A percentile compares a stretch with the other conserved stretches of the same genome.
Conservation (phyloP, 2,888 invertebrate genomes). For the Eristalis pertinax region DNA sequence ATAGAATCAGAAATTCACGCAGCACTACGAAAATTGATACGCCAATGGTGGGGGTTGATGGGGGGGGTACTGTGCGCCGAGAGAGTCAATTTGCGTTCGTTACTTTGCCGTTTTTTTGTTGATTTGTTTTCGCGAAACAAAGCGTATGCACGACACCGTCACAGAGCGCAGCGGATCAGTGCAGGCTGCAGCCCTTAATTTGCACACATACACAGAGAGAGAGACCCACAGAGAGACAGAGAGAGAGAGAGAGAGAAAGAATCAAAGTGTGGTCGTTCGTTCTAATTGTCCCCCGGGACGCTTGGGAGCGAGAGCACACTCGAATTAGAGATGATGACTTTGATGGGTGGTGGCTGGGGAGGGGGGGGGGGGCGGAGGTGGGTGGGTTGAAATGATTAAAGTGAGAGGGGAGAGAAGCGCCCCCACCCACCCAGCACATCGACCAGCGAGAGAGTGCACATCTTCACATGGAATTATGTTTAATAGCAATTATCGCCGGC, state of each 20-base stretch:
- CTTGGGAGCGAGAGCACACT: not conserved
- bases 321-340: constrained; percentile 64
- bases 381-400: too few relatives aligned
- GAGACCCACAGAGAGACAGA: not conserved
- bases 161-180: not conserved
- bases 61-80: too few relatives aligned
- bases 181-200: constrained; percentile 51
- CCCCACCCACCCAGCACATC: not conserved
- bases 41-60: not conserved
- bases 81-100: constrained; percentile 56
- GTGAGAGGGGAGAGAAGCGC: not conserved
- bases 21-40: constrained; percentile 59
- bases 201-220: not conserved
- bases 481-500: constrained; percentile 69
- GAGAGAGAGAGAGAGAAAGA: too few relatives aligned
- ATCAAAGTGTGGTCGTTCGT: constrained; percentile 8
- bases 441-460: not conserved
- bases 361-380: too few relatives aligned
- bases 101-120: too few relatives aligned
- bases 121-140: constrained; percentile 19
- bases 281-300: constrained; percentile 53
- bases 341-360: constrained; percentile 54
- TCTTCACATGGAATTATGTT: constrained; percentile 55
- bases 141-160: constrained; percentile 44
- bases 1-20: constrained; percentile 68